Base-by-base conservation (phyloP, 2,888 invertebrate species). In the Nasonia oneida region DNA sequence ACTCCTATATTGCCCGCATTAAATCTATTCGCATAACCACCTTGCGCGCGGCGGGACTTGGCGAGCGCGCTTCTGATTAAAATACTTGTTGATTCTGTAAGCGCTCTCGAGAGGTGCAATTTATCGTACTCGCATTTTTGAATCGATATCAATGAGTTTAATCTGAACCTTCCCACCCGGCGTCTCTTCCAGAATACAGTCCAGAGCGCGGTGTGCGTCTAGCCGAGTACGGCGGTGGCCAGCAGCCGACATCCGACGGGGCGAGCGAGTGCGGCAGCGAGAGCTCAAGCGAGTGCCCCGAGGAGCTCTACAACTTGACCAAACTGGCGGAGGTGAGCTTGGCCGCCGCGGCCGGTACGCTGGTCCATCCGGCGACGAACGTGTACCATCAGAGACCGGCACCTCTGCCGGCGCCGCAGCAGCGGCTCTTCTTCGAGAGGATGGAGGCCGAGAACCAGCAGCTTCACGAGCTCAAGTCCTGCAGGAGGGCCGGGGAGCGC, bases 251-350 rank as follows among this genome's bases (percentile, higher is more conserved):
- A 3, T 93, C 93, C 67, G 93, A 93, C 87, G 93, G 93, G 10
- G 93, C 92, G n/a, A 93, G 93, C 87, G 93, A 93, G 75, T 93
- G 93, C 87, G 93, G 92, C 23, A 93, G 93, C 88, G 93, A 93
- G 50, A 93, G 93, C 33, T 93, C 93, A 8, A 93, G 93, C 47
- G 93, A 93, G 84, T 93, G 93, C 83, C 95, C 95, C 1, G 96
- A 96, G 90, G 96, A 96, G 90, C 94, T 97, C 33, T 97, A 96
- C 94, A 97, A 97, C 91, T 94, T 97, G 81, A 96, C 96, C 70
- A 96, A 96, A 92, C 93, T 97, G 89, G 97, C 97, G 12, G 96
- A 97, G 93, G 96, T 96, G 64, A 95, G 95, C 87, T 91, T 95
- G 77, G 96, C 96, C 2, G 96, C 96, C 0, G 95, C 95, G 0